Evolutionary conservation across 2,888 invertebrate genomes (phyloP).

Genomic region (Brachylomia viminalis): DNA sequence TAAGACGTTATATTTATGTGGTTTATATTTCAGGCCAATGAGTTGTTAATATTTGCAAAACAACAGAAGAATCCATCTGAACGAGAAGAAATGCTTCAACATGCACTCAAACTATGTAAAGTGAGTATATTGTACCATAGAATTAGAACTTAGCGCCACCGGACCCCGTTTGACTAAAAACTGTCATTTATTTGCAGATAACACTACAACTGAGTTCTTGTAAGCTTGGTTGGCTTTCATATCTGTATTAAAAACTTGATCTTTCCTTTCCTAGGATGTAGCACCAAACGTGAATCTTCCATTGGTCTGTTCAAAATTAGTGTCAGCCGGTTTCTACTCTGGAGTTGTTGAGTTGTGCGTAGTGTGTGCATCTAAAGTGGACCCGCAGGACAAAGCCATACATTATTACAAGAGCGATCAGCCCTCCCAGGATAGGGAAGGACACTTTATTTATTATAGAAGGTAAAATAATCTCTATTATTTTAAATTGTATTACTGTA

Average conservation of each 20-base stretch:
- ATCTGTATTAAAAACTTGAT: neutral
- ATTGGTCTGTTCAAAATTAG: conserved; percentile 96
- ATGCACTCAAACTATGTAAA: conserved; percentile 96
- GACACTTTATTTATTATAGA: conserved; percentile 93
- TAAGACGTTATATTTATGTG: neutral
- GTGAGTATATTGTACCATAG: conserved; percentile 76
- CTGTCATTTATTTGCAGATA: neutral
- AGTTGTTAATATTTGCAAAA: conserved; percentile 95
- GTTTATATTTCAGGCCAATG: conserved; percentile 93
- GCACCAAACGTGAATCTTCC: conserved; percentile 96
- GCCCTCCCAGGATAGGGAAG: conserved; percentile 95
- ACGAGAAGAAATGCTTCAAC: conserved; percentile 93
- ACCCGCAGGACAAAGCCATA: conserved; percentile 96
- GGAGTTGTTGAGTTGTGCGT: conserved; percentile 97
- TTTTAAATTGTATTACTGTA: neutral
- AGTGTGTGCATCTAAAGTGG: conserved; percentile 96
- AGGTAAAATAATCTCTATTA: conserved; percentile 83
- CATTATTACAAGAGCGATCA: conserved; percentile 97
- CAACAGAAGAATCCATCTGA: conserved; percentile 93
- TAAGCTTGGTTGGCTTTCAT: neutral
- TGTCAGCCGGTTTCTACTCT: conserved; percentile 94
- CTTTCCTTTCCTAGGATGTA: conserved; percentile 89
- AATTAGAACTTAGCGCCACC: too few relatives aligned
- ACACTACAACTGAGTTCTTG: too few relatives aligned
- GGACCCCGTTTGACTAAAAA: neutral